Base-by-base conservation (phyloP, 2,888 invertebrate species). In the Phytoseiulus persimilis region DNA sequence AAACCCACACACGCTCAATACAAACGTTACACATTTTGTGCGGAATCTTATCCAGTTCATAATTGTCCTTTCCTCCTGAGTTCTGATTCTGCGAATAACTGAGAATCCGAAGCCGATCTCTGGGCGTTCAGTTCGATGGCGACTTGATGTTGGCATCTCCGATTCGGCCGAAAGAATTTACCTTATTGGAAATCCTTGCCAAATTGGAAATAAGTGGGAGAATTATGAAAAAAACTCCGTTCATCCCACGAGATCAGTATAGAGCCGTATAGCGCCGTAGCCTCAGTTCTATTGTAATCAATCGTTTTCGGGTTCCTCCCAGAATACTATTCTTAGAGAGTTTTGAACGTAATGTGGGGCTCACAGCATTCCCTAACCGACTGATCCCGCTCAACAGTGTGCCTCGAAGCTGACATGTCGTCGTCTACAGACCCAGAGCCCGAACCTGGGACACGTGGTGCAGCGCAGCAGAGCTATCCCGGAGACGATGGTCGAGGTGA, bases 361-460 rank as follows among this genome's bases (percentile, higher is more conserved):
- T 65, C 1, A 65, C 1, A 2, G 18, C 18, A 23, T 28, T 18
- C 1, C 11, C 65, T 65, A 3, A 65, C 28, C 23, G 14, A 14
- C 1, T 2, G 28, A 65, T 65, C 18, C 28, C 18, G 18, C 18
- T 65, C 65, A 31, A 6, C 45, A 87, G 87, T 87, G 87, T 87
- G 87, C 33, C 87, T 87, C 32, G 87, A 87, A 39, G 87, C 87
- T 28, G 87, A 87, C 23, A 87, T 87, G 87, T 87, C 87, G 9
- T 87, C 87, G 87, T 87, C 87, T 32, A 87, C 87, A 0, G 87
- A 87, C 87, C 39, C 87, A 6, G 87, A 87, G n/a, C 87, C 32
- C 1, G 84, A 84, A 23, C 23, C 33, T 3, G 33, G 28, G 6
- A n/a, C 31, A 31, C 18, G 23, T 31, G 32, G n/a, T 9, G 31